Percentiles rank a stretch among this genome's conserved stretches.
These are phyloP conservation scores for Danio tinwini DNA, from an alignment of 2,797 vertebrate species.

Conservation along the genomic window DNA sequence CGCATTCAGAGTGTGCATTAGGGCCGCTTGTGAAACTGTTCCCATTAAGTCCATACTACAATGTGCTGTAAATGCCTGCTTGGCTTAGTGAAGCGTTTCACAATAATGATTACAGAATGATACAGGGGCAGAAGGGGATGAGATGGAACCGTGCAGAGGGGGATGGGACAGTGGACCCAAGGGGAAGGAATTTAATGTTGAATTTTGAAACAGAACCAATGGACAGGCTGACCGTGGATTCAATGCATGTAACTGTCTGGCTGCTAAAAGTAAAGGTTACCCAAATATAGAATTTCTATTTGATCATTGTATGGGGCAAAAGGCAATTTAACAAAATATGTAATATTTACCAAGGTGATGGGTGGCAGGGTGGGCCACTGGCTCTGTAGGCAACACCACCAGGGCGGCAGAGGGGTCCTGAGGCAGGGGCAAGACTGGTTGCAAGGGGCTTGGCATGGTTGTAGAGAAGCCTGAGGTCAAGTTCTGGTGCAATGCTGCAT, in stretches of 20 bases:
- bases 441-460: constrained; percentile 88
- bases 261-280: constrained; percentile 7
- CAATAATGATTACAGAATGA: constrained; percentile 77
- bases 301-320: background rate
- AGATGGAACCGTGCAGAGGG: constrained; percentile 9
- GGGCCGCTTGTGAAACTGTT: constrained; percentile 62
- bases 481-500: constrained; percentile 88
- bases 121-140: constrained; percentile 27
- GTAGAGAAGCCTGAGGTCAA: constrained; percentile 89
- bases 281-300: background rate
- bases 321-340: background rate
- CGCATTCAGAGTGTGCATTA: constrained; percentile 67
- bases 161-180: constrained; percentile 31
- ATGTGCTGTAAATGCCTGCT: constrained; percentile 74
- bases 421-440: constrained; percentile 90
- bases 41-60: constrained; percentile 78
- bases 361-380: constrained; percentile 82
- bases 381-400: constrained; percentile 91
- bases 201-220: constrained; percentile 25
- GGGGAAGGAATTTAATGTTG: constrained; percentile 20
- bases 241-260: constrained; percentile 2
- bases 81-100: constrained; percentile 79
- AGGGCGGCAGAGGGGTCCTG: constrained; percentile 86
- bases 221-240: constrained; percentile 4
- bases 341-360: constrained; percentile 86